Conservation (phyloP, 1,140 invertebrate genomes). For the Probaryconus sp. region DNA sequence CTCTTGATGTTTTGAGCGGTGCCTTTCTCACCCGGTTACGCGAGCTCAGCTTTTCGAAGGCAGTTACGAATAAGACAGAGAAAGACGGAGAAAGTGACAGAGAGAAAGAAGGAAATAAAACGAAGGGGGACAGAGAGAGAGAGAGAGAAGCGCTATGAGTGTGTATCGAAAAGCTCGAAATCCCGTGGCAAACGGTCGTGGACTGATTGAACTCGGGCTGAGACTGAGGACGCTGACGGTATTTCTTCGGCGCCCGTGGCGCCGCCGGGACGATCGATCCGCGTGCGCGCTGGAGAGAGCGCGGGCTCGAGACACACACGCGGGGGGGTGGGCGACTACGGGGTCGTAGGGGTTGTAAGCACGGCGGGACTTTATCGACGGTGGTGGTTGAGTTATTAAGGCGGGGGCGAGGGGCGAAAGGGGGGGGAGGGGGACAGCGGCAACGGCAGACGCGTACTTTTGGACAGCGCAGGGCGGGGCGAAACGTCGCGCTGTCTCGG, state of each 20-base stretch:
- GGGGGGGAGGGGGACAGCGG: conserved; percentile 5
- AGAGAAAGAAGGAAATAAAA: conserved; percentile 44
- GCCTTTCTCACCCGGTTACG: conserved; percentile 39
- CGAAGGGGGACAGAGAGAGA: conserved; percentile 49
- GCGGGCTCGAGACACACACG: conserved; percentile 30
- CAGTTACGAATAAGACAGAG: too few relatives aligned
- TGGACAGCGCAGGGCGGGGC: conserved; percentile 41
- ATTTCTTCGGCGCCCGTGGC: conserved; percentile 67
- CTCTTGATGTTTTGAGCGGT: conserved; percentile 23
- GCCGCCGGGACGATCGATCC: conserved; percentile 70
- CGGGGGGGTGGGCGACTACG: conserved; percentile 3
- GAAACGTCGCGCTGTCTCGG: conserved; percentile 22
- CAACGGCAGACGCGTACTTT: conserved; percentile 36
- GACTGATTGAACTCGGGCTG: conserved; percentile 77
- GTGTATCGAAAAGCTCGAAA: conserved; percentile 67
- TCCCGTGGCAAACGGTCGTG: conserved; percentile 76
- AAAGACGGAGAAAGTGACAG: conserved; percentile 31
- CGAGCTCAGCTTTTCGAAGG: conserved; percentile 35
- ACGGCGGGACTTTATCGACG: conserved; percentile 51
- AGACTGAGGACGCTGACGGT: conserved; percentile 69
- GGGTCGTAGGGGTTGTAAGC: conserved; percentile 43
- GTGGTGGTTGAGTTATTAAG: conserved; percentile 47
- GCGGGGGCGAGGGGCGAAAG: conserved; percentile 7
- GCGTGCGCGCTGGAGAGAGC: conserved; percentile 49
- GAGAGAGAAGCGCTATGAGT: conserved; percentile 45